Evolutionary conservation across 2,113 vertebrate genomes (phyloP), one percentile per base, ranked within the genome.

Genomic region (Siniperca knerii): DNA sequence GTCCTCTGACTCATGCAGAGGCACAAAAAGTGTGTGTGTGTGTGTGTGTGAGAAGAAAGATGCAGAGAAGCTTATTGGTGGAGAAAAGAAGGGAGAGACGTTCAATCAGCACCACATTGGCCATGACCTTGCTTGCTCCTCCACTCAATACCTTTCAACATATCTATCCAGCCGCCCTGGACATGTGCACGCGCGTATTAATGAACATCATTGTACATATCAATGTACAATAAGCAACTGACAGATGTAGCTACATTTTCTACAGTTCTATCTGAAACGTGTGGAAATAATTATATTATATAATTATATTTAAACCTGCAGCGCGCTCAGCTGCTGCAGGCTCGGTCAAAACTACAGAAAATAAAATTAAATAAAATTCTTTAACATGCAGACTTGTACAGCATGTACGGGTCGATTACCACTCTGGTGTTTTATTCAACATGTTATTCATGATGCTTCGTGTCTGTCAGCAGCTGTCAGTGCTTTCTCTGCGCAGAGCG

Each of bases 1-100:
- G 75, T 74, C 40, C 42, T 79, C 21, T 91, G 91, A 94, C 81
- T 93, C 91, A 92, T 90, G 78, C 87, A 89, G 57, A 65, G 35
- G 68, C 82, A 84, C 75, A 80, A 72, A 79, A 69, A 66, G 50
- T 50, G 75, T 52, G 70, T 46, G 21, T 66, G 48, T 50, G 37
- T 37, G 69, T 44, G 46, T 33, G 57, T 40, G 37, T 42, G 48
- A 75, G 69, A 29, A 37, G 13, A 60, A 65, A 33, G 81, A 80
- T 40, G 65, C 33, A 68, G 9, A 58, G 58, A 82, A 37, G 76
- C 9, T 85, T 52, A 72, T 52, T 78, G 74, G 35, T 20, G 42
- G 25, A 80, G 68, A 72, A 52, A 60, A 61, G 21, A 68, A 52
- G n/a, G 52, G 60, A 46, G 72, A 44, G 35, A 73, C 44, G 44